Evolutionary conservation across 1,140 invertebrate species (phyloP).

Genomic region (Holotrichia oblita): DNA sequence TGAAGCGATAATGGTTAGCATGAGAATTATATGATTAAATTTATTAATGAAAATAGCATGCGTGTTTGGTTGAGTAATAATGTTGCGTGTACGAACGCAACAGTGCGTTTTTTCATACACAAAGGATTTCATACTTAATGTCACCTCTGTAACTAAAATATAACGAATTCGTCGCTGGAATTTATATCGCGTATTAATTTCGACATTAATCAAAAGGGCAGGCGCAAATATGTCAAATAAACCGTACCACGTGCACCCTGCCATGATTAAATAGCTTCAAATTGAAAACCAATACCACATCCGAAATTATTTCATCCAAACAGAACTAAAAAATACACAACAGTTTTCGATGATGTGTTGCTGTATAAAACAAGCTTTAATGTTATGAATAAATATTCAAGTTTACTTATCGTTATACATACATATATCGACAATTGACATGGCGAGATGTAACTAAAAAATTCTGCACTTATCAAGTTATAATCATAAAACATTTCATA

Average conservation of each 20-base stretch:
- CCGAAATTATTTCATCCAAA: not conserved
- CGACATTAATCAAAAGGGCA: conserved; percentile 38
- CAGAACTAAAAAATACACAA: not conserved
- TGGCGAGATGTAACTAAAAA: too few species aligned
- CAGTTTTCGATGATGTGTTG: too few species aligned
- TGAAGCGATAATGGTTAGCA: conserved; percentile 27
- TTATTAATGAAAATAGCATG: conserved; percentile 34
- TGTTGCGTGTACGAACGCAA: not conserved
- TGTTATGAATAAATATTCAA: too few species aligned
- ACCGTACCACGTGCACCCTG: not conserved
- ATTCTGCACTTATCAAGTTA: too few species aligned
- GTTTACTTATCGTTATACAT: too few species aligned
- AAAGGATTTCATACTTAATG: conserved; percentile 9
- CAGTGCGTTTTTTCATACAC: conserved; percentile 8
- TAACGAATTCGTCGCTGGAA: conserved; percentile 22
- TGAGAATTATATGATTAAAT: conserved; percentile 24
- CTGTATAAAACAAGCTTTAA: too few species aligned
- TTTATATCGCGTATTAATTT: conserved; percentile 38
- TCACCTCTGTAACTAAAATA: conserved; percentile 26
- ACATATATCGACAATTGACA: too few species aligned
- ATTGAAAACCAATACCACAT: conserved; percentile 37
- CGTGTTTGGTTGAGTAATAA: conserved; percentile 12
- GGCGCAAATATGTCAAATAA: conserved; percentile 35
- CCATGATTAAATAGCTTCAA: conserved; percentile 36
- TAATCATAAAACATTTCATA: too few species aligned